phyloP scores from a whole-genome alignment of 2,797 vertebrate species.

The Neosilurus mollespiculum region DNA sequence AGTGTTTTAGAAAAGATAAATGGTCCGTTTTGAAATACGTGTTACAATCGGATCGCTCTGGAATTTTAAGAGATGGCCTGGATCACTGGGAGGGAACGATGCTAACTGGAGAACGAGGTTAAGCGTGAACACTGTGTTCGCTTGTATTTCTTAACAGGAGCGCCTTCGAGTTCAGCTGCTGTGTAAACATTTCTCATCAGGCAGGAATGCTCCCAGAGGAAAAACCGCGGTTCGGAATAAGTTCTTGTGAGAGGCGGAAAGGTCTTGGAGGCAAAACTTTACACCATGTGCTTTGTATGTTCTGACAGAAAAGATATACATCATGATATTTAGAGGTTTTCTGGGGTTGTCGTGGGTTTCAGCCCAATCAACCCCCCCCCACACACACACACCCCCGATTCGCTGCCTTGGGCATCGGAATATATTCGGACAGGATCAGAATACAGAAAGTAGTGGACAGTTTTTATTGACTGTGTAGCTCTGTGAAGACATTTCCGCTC shows the following conservation, averaged over 20 bases:
- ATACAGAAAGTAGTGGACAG: slow-evolving; percentile 56
- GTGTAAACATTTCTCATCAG: slow-evolving; percentile 49
- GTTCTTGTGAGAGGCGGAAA: slow-evolving; percentile 16
- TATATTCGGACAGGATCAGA: slow-evolving; percentile 4
- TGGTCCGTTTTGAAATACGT: not conserved
- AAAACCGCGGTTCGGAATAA: slow-evolving; percentile 10
- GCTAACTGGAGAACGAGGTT: slow-evolving; percentile 7
- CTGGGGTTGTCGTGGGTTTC: not conserved
- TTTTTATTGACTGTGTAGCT: slow-evolving; percentile 47
- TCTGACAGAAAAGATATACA: slow-evolving; percentile 2
- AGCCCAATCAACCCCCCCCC: too few species aligned
- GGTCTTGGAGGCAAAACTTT: slow-evolving; percentile 25
- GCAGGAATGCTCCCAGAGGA: slow-evolving; percentile 45
- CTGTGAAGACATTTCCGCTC: slow-evolving; percentile 54
- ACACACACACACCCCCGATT: not conserved
- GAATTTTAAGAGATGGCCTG: not conserved
- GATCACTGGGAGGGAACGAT: not conserved
- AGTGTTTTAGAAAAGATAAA: not conserved
- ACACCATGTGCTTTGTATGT: slow-evolving; percentile 27
- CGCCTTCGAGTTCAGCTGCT: slow-evolving; percentile 35
- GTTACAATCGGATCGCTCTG: not conserved
- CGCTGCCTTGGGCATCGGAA: not conserved
- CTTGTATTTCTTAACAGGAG: slow-evolving; percentile 22
- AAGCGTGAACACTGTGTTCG: slow-evolving; percentile 28
- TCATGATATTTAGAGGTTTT: not conserved